Base-by-base conservation (phyloP, 2,113 vertebrate genomes). In the Arizona elegans region DNA sequence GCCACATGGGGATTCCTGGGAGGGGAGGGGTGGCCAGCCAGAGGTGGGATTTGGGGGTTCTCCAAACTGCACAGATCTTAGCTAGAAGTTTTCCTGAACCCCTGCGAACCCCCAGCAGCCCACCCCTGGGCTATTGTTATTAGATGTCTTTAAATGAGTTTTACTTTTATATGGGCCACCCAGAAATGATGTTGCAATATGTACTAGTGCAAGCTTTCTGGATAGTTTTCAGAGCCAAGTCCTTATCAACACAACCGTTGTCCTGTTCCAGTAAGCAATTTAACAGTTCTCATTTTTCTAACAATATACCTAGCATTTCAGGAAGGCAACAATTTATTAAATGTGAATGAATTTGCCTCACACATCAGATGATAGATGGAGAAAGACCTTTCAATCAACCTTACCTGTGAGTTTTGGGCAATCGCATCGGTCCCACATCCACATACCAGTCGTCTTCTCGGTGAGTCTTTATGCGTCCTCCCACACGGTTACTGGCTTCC, bases 401-500 rank as follows among this genome's bases (percentile, higher is more conserved):
- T 86, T 93, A 93, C 92, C 38, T 90, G 1, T 93, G 92, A 2
- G 1, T 1, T 58, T 90, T 90, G 75, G 92, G 92, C 43, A 93
- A 47, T 33, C 55, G 92, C 92, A 93, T 93, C 11, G 92, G 54
- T 7, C 92, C 92, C 43, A 93, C 0, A 26, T 93, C 92, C 24
- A 93, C 47, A 17, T 86, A 93, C 92, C 92, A 93, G 55, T 86
- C 92, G 1, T 90, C 8, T 50, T 93, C 75, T 38, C 92, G 88
- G 12, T 93, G 53, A 9, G 92, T 93, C 21, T 86, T 93, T 53
- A 93, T 90, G 70, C 92, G 70, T 6, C 92, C 92, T 24, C 88
- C 92, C 5, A 90, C 88, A 8, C 8, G 75, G 55, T 93, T 81
- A 65, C 88, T 93, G 75, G 88, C 92, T 93, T 93, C 92, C 55